Evolutionary conservation across 2,888 invertebrate genomes (phyloP), one percentile per base, ranked within the genome.

Genomic region (Capitulum mitella): DNA sequence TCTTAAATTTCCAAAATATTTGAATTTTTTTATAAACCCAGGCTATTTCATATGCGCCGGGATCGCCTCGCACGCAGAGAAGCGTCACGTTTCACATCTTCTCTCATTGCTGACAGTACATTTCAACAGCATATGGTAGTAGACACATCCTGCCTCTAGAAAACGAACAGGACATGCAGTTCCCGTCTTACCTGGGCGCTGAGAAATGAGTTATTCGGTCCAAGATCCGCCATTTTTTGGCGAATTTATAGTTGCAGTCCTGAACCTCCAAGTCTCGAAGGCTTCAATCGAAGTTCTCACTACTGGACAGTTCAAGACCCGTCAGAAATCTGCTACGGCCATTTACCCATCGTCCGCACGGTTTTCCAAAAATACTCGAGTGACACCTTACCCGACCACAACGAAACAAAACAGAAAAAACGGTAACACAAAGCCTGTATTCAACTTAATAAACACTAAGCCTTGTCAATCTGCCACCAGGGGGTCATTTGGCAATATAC

Each of bases 161-260:
- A n/a, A n/a, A n/a, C n/a, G n/a, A n/a, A n/a, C n/a, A n/a, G n/a
- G n/a, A n/a, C n/a, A n/a, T n/a, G n/a, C n/a, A n/a, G n/a, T n/a
- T n/a, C n/a, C n/a, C n/a, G n/a, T 16, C 61, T 61, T 61, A 61
- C 61, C 61, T 61, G 61, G 3, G 10, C 61, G 32, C 61, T 16
- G 3, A 32, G 1, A 61, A 61, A 61, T n/a, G 61, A 61, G 61
- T 61, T 61, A n/a, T 61, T 61, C 16, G 61, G 61, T 32, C 61
- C 61, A 61, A 32, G 61, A 61, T 61, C 61, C 61, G 61, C 61
- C 61, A 61, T 61, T 61, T 61, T 61, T 61, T 61, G 61, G 61
- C 16, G 32, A n/a, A n/a, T 32, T 61, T 32, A 14, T 0, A 61
- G 16, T 12, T 61, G 8, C n/a, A 61, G 12, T 3, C 2, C 61